Evolutionary conservation across 2,888 invertebrate genomes (phyloP).

Genomic region (Epistrophe grossulariae): DNA sequence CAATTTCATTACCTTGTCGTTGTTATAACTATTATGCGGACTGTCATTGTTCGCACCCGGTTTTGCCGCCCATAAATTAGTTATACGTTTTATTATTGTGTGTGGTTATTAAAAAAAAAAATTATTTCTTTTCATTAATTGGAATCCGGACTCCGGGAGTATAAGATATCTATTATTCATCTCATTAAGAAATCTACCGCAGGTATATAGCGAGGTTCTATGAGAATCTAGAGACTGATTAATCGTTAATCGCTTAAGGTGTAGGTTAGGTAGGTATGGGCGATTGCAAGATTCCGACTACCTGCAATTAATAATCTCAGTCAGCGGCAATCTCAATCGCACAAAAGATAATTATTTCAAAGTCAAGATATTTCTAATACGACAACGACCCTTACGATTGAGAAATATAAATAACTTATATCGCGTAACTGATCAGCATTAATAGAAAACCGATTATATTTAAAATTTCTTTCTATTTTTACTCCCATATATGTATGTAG

Average conservation of each 20-base stretch:
- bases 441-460: slow-evolving; percentile 8
- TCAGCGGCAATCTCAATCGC: slow-evolving; percentile 5
- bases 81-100: slow-evolving; percentile 65
- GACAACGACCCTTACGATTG: neutral
- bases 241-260: slow-evolving; percentile 52
- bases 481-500: no score
- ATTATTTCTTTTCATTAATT: slow-evolving; percentile 61
- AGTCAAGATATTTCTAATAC: slow-evolving; percentile 10
- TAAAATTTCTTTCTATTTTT: neutral
- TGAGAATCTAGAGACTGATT: slow-evolving; percentile 50
- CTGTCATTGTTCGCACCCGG: slow-evolving; percentile 21
- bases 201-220: neutral
- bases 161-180: slow-evolving; percentile 39
- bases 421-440: slow-evolving; percentile 57
- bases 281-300: neutral
- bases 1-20: slow-evolving; percentile 48
- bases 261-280: neutral
- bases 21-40: neutral
- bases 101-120: slow-evolving; percentile 62
- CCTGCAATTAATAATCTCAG: neutral
- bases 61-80: slow-evolving; percentile 58
- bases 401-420: slow-evolving; percentile 6
- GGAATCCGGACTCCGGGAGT: slow-evolving; percentile 41
- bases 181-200: slow-evolving; percentile 46
- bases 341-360: slow-evolving; percentile 21